Percentiles rank a stretch among this genome's conserved stretches.
phyloP scores from a whole-genome alignment of 2,888 invertebrate genomes.

The Lepidochrysops patricia region DNA sequence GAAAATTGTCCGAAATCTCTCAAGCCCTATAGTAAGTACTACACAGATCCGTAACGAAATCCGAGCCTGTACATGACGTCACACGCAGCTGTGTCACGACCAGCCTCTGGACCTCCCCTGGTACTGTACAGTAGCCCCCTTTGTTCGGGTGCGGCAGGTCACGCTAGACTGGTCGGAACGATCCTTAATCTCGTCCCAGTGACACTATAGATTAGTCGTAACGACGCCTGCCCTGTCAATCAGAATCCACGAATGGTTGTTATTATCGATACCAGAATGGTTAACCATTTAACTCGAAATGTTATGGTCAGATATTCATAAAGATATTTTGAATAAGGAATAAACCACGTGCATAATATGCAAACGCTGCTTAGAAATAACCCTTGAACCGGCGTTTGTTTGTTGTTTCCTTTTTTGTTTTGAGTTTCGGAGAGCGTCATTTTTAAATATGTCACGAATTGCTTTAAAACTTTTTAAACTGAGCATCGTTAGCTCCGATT shows the following conservation, averaged over 20 bases:
- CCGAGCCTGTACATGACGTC: slow-evolving; percentile 26
- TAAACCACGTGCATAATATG: no score
- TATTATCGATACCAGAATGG: slow-evolving; percentile 25
- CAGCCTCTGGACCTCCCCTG: slow-evolving; percentile 20
- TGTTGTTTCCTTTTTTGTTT: no score
- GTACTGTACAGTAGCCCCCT: slow-evolving; percentile 17
- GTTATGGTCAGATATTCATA: neutral
- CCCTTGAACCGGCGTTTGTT: no score
- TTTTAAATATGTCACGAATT: no score
- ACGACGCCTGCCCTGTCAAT: slow-evolving; percentile 47
- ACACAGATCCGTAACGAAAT: slow-evolving; percentile 21
- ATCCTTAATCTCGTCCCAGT: slow-evolving; percentile 37
- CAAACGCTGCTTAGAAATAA: no score
- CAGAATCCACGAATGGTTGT: slow-evolving; percentile 32
- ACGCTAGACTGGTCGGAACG: slow-evolving; percentile 28
- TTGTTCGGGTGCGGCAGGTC: slow-evolving; percentile 23
- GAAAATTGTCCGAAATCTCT: slow-evolving; percentile 6
- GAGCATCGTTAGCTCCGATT: neutral
- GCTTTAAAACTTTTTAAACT: neutral
- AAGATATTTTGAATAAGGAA: no score
- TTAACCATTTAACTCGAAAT: no score
- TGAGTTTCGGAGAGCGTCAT: no score
- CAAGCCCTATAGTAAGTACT: slow-evolving; percentile 16
- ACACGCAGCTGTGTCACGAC: slow-evolving; percentile 27
- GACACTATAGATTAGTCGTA: slow-evolving; percentile 47